A percentile compares a stretch with the other conserved stretches of the same genome.
Conservation (phyloP, 2,888 invertebrate genomes). For the Synergus laeviventris region DNA sequence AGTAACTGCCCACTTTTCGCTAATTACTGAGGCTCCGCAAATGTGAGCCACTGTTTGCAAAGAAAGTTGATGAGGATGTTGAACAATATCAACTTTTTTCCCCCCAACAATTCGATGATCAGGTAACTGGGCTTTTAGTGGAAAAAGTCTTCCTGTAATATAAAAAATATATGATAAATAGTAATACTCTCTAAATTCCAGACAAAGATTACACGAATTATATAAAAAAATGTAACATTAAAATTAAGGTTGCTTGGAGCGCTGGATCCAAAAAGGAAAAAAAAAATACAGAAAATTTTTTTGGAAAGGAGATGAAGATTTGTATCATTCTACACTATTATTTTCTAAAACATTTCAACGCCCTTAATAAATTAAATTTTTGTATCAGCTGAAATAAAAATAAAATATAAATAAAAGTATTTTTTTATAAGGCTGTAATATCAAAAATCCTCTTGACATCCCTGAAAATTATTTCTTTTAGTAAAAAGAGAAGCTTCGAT, state of each 20-base stretch:
- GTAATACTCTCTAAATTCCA: neutral
- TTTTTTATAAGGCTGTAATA: too few species aligned
- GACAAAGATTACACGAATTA: neutral
- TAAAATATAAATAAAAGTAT: too few species aligned
- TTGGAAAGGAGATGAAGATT: too few species aligned
- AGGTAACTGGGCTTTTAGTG: neutral
- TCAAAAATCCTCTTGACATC: too few species aligned
- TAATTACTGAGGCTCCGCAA: slow-evolving; percentile 67
- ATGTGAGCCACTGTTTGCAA: slow-evolving; percentile 53
- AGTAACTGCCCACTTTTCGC: slow-evolving; percentile 62
- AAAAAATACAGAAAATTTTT: too few species aligned
- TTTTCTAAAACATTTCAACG: too few species aligned
- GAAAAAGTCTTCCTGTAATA: neutral
- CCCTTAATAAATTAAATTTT: neutral
- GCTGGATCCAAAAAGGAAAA: too few species aligned
- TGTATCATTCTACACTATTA: too few species aligned
- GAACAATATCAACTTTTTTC: slow-evolving; percentile 58
- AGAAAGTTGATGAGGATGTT: slow-evolving; percentile 69
- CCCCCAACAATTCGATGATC: slow-evolving; percentile 70
- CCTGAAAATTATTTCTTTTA: too few species aligned
- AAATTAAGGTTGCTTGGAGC: too few species aligned
- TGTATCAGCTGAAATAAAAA: too few species aligned
- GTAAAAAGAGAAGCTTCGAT: too few species aligned
- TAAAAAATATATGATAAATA: neutral
- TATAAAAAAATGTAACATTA: neutral